Base-by-base conservation (phyloP, 2,797 vertebrate species). In the Meriones psammophilus region DNA sequence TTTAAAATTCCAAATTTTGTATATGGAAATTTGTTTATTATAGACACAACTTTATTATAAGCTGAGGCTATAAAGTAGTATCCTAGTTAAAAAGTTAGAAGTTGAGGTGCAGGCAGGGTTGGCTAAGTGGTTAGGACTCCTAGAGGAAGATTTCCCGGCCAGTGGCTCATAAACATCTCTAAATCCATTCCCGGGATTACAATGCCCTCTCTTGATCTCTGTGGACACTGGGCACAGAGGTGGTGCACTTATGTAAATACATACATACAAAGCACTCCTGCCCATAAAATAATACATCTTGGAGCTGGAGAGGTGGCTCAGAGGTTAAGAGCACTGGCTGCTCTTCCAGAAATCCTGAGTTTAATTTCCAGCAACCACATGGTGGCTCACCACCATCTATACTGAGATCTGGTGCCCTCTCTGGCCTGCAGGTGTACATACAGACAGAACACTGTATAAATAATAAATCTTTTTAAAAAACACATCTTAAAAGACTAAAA, bases 11-110 rank as follows among this genome's bases (percentile, higher is more conserved):
- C 94, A 95, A 88, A 9, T 94, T 56, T 77, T 90, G 0, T 77
- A 50, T 94, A 22, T 91, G 17, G 36, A 18, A 18, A 22, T 87
- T 93, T 80, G 15, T 93, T 93, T 88, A 78, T 17, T 78, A n/a
- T 88, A 80, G 50, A 91, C 54, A 95, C 54, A 95, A 69, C 8
- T 95, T 93, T 90, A 60, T 93, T 86, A 83, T 94, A 80, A 64
- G 74, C 12, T 68, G 20, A 91, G 28, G 42, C 50, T 87, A 7
- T 36, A 84, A 66, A 24, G 94, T 36, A 54, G 42, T 22, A 54
- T 18, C 62, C 8, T 66, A 66, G 28, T 66, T 84, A 66, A 33
- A 84, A 39, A 33, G 17, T 68, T 69, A 50, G 30, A 86, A 86
- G 30, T 71, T 87, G 68, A 46, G 33, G 33, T 87, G 7, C 36